Evolutionary conservation across 2,113 vertebrate genomes (phyloP).

Genomic region (Trogon melanurus): DNA sequence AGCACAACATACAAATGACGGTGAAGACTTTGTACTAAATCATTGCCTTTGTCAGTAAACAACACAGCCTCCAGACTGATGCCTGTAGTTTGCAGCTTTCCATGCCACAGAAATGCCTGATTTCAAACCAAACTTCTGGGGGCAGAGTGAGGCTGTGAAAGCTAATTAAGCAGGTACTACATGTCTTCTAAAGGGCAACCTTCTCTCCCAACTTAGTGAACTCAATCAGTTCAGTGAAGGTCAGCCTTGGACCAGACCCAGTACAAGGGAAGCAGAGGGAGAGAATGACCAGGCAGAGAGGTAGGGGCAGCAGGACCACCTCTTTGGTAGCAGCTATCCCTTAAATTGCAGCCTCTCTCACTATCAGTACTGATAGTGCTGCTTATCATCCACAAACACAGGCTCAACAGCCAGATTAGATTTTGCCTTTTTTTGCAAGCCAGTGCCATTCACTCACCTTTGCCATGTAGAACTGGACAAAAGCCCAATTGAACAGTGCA

Average conservation of each 20-base stretch:
- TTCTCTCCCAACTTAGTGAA: not conserved
- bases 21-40: not conserved
- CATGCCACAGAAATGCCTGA: not conserved
- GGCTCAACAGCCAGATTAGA: not conserved
- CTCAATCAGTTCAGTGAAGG: not conserved
- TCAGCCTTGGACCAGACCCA: not conserved
- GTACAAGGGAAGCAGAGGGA: rapidly evolving
- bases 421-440: not conserved
- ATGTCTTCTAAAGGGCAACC: not conserved
- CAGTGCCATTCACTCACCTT: not conserved
- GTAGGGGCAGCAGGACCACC: not conserved
- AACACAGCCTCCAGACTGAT: not conserved
- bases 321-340: rapidly evolving
- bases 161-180: not conserved
- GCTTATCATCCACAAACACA: not conserved
- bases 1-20: not conserved
- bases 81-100: not conserved
- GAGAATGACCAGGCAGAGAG: not conserved
- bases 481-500: not conserved
- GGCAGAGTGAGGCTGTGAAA: not conserved
- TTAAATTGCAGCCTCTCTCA: not conserved
- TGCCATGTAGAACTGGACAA: not conserved
- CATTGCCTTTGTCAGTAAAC: not conserved
- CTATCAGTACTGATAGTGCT: not conserved
- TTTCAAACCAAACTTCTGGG: not conserved